Evolutionary conservation across 2,888 invertebrate genomes (phyloP).

Genomic region (Drosophila gaucha): DNA sequence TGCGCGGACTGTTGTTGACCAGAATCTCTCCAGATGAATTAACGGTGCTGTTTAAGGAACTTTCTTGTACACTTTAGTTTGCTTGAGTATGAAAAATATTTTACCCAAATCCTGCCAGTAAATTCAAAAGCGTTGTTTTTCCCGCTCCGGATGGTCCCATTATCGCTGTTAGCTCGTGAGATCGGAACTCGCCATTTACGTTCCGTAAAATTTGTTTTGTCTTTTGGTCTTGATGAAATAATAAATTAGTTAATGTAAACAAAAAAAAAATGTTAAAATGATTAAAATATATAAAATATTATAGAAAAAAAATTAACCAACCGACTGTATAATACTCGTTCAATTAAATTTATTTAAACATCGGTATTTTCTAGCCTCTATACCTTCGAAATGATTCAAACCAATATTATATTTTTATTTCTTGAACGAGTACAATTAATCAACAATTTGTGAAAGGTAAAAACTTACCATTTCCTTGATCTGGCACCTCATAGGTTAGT

Average conservation of each 20-base stretch:
- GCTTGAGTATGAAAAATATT: constrained; percentile 41
- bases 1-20: constrained; percentile 91
- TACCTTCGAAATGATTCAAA: no score
- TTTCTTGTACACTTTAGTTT: neutral
- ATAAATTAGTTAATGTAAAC: constrained; percentile 50
- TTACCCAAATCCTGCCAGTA: constrained; percentile 96
- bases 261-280: neutral
- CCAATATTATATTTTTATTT: no score
- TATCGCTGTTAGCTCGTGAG: constrained; percentile 95
- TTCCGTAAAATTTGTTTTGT: constrained; percentile 91
- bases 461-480: constrained; percentile 88
- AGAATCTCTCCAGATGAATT: constrained; percentile 90
- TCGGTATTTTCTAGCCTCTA: neutral
- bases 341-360: neutral
- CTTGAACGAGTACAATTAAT: no score
- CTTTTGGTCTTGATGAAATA: constrained; percentile 86
- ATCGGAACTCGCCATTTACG: constrained; percentile 92
- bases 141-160: constrained; percentile 97
- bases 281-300: neutral
- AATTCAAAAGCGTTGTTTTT: constrained; percentile 95
- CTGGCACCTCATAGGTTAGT: constrained; percentile 92
- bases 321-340: no score
- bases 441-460: no score
- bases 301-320: neutral
- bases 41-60: constrained; percentile 88